Base-by-base conservation (phyloP, 1,140 invertebrate species). In the Dreissena polymorpha region DNA sequence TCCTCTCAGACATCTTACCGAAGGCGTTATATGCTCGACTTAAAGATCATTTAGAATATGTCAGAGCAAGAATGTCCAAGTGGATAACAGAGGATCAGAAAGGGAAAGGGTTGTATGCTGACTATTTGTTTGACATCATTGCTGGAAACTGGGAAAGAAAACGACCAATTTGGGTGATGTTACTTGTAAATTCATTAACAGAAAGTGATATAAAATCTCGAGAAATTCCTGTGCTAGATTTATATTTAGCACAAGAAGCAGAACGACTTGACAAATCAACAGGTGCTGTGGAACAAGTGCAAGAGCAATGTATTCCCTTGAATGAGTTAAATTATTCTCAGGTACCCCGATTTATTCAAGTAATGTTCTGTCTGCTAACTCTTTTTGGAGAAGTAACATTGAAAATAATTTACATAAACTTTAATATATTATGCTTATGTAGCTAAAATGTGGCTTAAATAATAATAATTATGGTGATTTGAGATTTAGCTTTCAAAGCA, bases 251-350 rank as follows among this genome's bases (percentile, higher is more conserved):
- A 13, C 94, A 94, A 83, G 91, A 94, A 86, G 94, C 94, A 1
- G 93, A 93, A 80, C 85, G 91, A 74, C 76, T 93, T 23, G 92
- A 91, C 14, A 95, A 95, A 89, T 83, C 89, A 25, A 94, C 93
- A 0, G 94, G 94, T 55, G 94, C 94, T 21, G 94, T 95, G 8
- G 94, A 95, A 89, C 85, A 90, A 51, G 94, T 94, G 7, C 92
- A 95, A 85, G 94, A 95, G 85, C 94, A 95, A 86, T 95, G 94
- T 89, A 87, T 93, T 55, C 94, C 94, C 12, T 89, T 95, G 16
- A 95, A 95, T 86, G 92, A 93, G 55, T 91, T 95, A 23, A 94
- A 94, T 86, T 91, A 93, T 55, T 92, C 93, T 53, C 94, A 95
- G 92, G 94, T 94, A 86, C 86, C 91, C 82, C 16, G n/a, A 53